Conservation (phyloP, 2,113 vertebrate species). For the Amphiprion percula region DNA sequence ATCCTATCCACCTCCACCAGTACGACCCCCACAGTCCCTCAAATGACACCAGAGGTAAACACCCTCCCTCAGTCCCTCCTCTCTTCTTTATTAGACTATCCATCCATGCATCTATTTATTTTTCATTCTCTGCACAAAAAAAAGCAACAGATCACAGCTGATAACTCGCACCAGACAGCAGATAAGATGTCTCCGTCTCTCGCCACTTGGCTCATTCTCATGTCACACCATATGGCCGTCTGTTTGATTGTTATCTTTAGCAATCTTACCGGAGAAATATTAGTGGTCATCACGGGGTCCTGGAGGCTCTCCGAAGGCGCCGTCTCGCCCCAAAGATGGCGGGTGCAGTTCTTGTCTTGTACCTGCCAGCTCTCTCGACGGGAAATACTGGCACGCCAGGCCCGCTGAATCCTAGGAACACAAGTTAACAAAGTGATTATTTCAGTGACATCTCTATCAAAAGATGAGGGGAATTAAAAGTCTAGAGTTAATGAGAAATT, state of each 20-base stretch:
- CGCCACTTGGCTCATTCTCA: constrained; percentile 23
- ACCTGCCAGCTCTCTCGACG: constrained; percentile 53
- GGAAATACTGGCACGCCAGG: constrained; percentile 76
- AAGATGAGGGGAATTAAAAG: background rate
- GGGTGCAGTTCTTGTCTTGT: constrained; percentile 34
- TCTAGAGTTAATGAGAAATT: background rate
- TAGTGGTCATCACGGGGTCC: constrained; percentile 51
- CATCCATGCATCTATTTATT: constrained; percentile 30
- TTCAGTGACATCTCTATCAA: constrained; percentile 5
- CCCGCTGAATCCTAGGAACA: constrained; percentile 80
- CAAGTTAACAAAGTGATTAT: background rate
- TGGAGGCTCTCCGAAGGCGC: constrained; percentile 47
- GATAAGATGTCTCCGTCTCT: constrained; percentile 12
- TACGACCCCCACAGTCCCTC: constrained; percentile 68
- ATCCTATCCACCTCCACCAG: constrained; percentile 54
- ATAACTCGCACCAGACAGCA: constrained; percentile 11
- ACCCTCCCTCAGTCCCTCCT: constrained; percentile 54
- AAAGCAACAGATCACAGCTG: constrained; percentile 33
- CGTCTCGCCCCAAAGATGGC: constrained; percentile 24
- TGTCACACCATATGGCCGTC: constrained; percentile 6
- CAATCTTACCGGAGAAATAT: constrained; percentile 69
- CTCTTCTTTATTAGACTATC: constrained; percentile 53
- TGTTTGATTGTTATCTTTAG: background rate
- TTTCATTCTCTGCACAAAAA: constrained; percentile 11
- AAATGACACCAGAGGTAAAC: constrained; percentile 76